Base-by-base conservation (phyloP, 1,140 invertebrate species). In the Cataglyphis hispanica region DNA sequence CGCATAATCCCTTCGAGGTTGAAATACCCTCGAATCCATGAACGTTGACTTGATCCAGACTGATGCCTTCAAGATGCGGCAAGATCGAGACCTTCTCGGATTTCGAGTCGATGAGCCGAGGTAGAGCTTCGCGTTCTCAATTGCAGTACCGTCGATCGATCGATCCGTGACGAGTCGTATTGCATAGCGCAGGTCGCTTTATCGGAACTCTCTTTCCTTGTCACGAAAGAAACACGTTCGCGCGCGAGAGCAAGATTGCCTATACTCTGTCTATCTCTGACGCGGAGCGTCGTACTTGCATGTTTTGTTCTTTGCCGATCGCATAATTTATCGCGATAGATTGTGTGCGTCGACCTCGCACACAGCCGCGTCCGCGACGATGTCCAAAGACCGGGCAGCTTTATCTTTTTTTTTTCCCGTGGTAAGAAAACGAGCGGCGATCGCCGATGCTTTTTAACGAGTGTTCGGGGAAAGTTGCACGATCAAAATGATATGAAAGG, bases 381-480 rank as follows among this genome's bases (percentile, higher is more conserved):
- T 56, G 87, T 87, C 89, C 87, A 90, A 89, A 90, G 89, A 89
- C 75, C 89, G 89, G 89, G 85, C 89, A 90, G 87, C 87, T 90
- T 86, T 90, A 92, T 80, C 22, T 56, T 27, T 69, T 67, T 19
- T 89, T 90, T 90, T 88, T 85, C 78, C 86, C 66, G 75, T 85
- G 88, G 37, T 70, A 25, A 72, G 53, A 34, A 53, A 86, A 85
- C 76, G 84, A 87, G 77, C 89, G 70, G 80, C 84, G 88, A 89
- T 86, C 66, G 86, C 86, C 74, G 84, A 89, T 83, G 84, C 86
- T 89, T 81, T 81, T 89, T 83, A 85, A 77, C 84, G 53, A 86
- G 56, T 80, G 27, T 13, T 66, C 46, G 77, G 77, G 77, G 10
- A 63, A 78, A 89, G 77, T 85, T 75, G 72, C 50, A 76, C 81